Evolutionary conservation across 53 echinoderm and acorn worm species (phyloP).

Genomic region (Echinometra lucunter): DNA sequence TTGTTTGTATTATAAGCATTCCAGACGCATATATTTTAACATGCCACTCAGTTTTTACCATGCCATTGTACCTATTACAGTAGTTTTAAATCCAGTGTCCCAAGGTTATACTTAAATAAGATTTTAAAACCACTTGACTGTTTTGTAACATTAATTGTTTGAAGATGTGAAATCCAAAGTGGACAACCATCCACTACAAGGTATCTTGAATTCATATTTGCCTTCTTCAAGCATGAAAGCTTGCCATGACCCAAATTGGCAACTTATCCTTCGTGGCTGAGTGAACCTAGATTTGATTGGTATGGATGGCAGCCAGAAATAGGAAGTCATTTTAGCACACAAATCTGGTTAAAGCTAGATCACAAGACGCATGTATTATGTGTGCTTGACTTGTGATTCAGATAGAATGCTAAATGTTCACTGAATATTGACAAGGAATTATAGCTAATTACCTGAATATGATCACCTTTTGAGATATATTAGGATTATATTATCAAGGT

Average conservation of each 20-base stretch:
- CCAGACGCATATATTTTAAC: too few species aligned
- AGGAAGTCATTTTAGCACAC: conserved; percentile 44
- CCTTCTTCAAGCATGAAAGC: conserved; percentile 23
- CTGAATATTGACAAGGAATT: background rate
- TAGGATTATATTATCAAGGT: background rate
- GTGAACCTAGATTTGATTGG: conserved; percentile 42
- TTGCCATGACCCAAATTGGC: conserved; percentile 46
- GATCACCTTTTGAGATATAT: background rate
- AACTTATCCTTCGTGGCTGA: conserved; percentile 27
- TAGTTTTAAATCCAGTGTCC: background rate
- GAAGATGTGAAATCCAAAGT: background rate
- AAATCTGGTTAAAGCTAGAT: conserved; percentile 15
- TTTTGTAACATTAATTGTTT: background rate
- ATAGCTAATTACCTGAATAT: background rate
- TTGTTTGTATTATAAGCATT: too few species aligned
- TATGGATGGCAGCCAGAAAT: conserved; percentile 27
- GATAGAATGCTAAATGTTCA: background rate
- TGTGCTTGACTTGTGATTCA: background rate
- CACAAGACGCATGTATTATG: conserved; percentile 11
- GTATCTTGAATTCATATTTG: conserved; percentile 41
- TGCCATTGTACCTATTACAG: background rate
- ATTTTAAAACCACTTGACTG: background rate
- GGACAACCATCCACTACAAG: background rate
- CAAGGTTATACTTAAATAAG: background rate
- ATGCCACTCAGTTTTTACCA: too few species aligned